Conservation (phyloP, 2,797 vertebrate genomes). For the Oreochromis grahami region DNA sequence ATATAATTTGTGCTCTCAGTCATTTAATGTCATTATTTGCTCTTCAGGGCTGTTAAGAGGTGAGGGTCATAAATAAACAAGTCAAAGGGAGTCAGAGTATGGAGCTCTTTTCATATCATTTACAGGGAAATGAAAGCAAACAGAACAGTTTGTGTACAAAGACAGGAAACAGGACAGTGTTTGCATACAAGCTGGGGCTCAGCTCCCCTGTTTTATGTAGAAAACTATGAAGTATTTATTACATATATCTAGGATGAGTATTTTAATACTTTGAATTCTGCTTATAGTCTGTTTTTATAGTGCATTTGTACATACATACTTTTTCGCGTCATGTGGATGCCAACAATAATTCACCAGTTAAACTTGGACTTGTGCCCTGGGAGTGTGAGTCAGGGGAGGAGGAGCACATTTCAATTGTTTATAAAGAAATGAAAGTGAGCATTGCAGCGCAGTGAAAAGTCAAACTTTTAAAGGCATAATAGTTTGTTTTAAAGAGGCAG, state of each 20-base stretch:
- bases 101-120: neutral
- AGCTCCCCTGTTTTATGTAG: neutral
- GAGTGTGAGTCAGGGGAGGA: neutral
- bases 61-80: neutral
- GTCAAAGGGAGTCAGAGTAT: neutral
- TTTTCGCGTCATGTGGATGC: neutral
- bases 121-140: constrained; percentile 30
- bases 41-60: neutral
- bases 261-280: neutral
- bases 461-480: neutral
- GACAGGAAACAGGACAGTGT: neutral
- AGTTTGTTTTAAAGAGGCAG: neutral
- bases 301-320: neutral
- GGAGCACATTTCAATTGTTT: neutral
- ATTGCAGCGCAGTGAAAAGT: neutral
- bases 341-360: neutral
- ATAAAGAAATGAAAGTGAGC: neutral
- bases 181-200: neutral
- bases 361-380: neutral
- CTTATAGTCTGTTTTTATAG: neutral
- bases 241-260: neutral
- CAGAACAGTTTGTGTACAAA: neutral
- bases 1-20: neutral
- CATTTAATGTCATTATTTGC: neutral
- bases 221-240: neutral